phyloP scores from a whole-genome alignment of 2,113 vertebrate species.

The Dromiciops gliroides region DNA sequence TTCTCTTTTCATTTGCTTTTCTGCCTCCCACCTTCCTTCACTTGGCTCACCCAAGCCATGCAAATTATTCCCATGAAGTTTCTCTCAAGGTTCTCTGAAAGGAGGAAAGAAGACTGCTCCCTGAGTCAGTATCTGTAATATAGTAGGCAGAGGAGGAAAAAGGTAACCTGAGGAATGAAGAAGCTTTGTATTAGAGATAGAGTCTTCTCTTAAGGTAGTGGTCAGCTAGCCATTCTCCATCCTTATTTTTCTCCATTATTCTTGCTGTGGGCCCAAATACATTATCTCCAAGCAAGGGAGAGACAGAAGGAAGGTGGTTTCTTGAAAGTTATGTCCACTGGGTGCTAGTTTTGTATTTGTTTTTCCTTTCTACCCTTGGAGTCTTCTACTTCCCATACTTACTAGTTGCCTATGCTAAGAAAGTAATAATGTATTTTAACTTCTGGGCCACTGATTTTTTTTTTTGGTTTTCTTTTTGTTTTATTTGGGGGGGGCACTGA shows the following conservation, averaged over 20 bases:
- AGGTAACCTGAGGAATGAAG: not conserved
- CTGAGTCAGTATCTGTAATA: not conserved
- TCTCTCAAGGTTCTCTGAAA: not conserved
- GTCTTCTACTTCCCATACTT: not conserved
- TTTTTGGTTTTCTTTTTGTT: too few relatives aligned
- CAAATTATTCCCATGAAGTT: not conserved
- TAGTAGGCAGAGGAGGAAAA: not conserved
- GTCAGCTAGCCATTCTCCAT: too few relatives aligned
- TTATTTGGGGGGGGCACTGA: not conserved
- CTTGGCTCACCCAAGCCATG: not conserved
- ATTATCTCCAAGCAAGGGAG: not conserved
- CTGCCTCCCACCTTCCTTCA: not conserved
- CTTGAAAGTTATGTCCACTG: too few relatives aligned
- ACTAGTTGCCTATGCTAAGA: constrained; percentile 38
- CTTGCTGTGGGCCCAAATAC: not conserved
- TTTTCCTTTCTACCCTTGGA: not conserved
- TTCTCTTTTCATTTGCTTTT: not conserved
- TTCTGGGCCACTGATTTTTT: not conserved
- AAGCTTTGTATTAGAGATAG: not conserved
- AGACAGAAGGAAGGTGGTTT: not conserved
- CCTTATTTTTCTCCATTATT: not conserved
- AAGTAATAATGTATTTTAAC: constrained; percentile 37
- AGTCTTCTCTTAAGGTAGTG: not conserved
- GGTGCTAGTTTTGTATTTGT: not conserved
- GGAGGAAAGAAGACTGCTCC: not conserved